Conservation (phyloP, 1,140 invertebrate genomes). For the Scylla paramamosain region DNA sequence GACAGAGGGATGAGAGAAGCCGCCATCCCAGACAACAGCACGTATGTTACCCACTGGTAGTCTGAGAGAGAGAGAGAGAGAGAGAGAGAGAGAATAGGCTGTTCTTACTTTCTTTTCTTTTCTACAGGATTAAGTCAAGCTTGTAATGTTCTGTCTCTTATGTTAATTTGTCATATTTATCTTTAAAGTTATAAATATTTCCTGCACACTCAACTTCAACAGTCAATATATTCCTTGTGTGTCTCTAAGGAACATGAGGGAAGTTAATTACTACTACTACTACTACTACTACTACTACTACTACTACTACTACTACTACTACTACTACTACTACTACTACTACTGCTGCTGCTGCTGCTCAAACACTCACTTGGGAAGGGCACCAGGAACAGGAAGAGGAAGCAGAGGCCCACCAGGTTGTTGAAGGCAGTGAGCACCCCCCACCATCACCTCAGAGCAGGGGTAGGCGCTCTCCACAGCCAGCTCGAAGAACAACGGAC, state of each 20-base stretch:
- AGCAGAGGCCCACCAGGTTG: slow-evolving; percentile 49
- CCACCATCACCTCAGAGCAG: slow-evolving; percentile 58
- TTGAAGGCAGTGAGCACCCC: slow-evolving; percentile 55
- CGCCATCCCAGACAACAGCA: slow-evolving; percentile 6
- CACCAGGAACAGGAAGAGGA: slow-evolving; percentile 63
- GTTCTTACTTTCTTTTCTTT: background rate
- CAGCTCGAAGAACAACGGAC: slow-evolving; percentile 65
- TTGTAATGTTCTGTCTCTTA: background rate
- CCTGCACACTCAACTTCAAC: too few species aligned
- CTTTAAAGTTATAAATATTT: too few species aligned
- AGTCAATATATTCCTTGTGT: too few species aligned
- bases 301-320: too few species aligned
- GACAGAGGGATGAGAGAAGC: slow-evolving; percentile 13
- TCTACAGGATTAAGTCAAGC: background rate
- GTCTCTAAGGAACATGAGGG: too few species aligned
- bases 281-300: too few species aligned
- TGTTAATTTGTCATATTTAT: too few species aligned
- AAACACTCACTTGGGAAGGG: slow-evolving; percentile 49
- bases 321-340: too few species aligned
- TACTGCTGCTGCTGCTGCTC: background rate
- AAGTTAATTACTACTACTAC: too few species aligned
- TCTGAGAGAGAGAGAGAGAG: slow-evolving; percentile 22
- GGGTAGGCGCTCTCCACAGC: slow-evolving; percentile 67
- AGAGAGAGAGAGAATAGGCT: background rate
- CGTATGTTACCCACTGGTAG: slow-evolving; percentile 66